phyloP scores from a whole-genome alignment of 2,888 invertebrate species.

The Iphiclides podalirius region DNA sequence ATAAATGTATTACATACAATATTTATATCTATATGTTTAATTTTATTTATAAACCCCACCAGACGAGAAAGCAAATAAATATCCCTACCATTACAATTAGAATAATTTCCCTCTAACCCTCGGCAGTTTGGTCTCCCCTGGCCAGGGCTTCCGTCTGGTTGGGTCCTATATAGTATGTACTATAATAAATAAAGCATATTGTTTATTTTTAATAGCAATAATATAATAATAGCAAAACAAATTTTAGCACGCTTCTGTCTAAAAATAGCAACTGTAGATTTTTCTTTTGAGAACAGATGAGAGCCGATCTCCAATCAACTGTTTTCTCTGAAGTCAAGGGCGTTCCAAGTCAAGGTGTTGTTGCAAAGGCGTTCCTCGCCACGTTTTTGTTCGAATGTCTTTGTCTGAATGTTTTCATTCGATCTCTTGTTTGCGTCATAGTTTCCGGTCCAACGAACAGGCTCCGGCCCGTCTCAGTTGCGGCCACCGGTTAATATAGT shows the following conservation, averaged over 20 bases:
- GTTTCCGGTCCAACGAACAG: conserved; percentile 60
- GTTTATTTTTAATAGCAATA: too few species aligned
- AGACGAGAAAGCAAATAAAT: too few species aligned
- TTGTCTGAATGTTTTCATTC: conserved; percentile 62
- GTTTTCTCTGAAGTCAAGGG: conserved; percentile 75
- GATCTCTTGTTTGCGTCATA: conserved; percentile 65
- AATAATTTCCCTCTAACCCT: too few species aligned
- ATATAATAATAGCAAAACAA: too few species aligned
- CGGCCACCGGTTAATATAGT: conserved; percentile 10
- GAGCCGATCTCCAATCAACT: conserved; percentile 26
- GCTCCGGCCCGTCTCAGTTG: conserved; percentile 30
- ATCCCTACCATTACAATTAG: too few species aligned
- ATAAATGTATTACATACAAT: too few species aligned
- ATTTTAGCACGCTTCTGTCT: background rate
- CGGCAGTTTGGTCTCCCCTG: too few species aligned
- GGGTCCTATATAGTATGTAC: too few species aligned
- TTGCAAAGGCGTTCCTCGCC: conserved; percentile 63
- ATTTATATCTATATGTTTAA: too few species aligned
- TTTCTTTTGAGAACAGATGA: conserved; percentile 34
- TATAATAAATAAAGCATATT: too few species aligned
- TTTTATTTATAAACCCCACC: too few species aligned
- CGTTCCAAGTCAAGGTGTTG: conserved; percentile 64
- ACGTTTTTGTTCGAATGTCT: conserved; percentile 55
- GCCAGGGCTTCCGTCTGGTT: too few species aligned
- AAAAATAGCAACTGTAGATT: conserved; percentile 1